Evolutionary conservation across 2,797 vertebrate genomes (phyloP), one percentile per base, ranked within the genome.

Genomic region (Phataginus tricuspis): DNA sequence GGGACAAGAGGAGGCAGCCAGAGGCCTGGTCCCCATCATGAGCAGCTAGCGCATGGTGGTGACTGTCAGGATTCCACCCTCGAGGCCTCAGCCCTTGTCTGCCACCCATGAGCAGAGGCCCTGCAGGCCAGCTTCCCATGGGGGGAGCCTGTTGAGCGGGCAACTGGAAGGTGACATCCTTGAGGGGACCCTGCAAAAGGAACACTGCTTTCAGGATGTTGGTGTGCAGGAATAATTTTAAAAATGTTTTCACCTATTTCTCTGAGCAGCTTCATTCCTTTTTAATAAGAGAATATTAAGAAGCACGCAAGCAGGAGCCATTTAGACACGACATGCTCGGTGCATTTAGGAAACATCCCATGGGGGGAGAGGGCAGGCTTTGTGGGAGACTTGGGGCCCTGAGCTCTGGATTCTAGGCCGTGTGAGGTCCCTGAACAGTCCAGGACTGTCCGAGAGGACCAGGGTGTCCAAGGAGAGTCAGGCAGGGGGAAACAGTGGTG

Each of bases 231-330:
- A 31, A n/a, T n/a, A 68, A 74, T 79, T 55, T 0, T 0, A 61
- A 82, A 57, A 42, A 83, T 34, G 15, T 75, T 80, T 80, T 25
- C 42, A 72, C 45, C 59, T 68, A 68, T 94, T 90, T 86, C n/a
- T 87, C 66, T 78, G n/a, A 96, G 49, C 21, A 39, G 34, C 31
- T 90, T 45, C 63, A 34, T 82, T 77, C 25, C n/a, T 95, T 89
- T 63, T 89, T 86, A 69, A 86, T 64, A 90, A 86, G 66, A 86
- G 55, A 71, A 37, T 10, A 21, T 82, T 77, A 85, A 71, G 34
- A 89, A 53, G 64, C 12, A 34, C 25, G 68, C 27, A 53, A 29
- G 21, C 27, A 14, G 1, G 25, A 93, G 34, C 45, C 57, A 72
- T 68, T 80, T 89, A 45, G 57, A 79, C 19, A 10, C 42, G 19